A percentile compares a stretch with the other conserved stretches of the same genome.
Conservation (phyloP, 2,797 vertebrate species). For the Crenichthys baileyi region DNA sequence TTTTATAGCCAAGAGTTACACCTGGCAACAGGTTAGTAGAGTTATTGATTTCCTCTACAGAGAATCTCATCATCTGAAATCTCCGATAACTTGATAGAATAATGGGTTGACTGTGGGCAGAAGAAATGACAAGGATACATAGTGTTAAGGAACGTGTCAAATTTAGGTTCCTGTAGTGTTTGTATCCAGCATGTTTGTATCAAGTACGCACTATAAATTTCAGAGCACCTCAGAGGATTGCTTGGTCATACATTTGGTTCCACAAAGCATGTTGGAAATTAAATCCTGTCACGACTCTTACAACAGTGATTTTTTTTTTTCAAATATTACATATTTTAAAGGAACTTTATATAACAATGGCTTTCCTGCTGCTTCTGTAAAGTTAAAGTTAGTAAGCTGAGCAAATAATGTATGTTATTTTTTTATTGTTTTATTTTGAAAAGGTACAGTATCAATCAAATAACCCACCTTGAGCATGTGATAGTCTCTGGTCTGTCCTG, state of each 20-base stretch:
- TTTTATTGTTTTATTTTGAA: neutral
- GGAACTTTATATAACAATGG: too few species aligned
- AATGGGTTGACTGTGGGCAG: conserved; percentile 55
- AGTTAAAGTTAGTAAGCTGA: neutral
- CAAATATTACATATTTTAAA: too few species aligned
- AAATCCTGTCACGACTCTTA: neutral
- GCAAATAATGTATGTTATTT: neutral
- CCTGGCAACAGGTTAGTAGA: conserved; percentile 76
- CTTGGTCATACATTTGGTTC: neutral
- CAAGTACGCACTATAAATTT: neutral
- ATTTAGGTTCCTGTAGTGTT: neutral
- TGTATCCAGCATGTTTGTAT: neutral
- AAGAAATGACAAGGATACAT: neutral
- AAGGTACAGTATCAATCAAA: neutral
- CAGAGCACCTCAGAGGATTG: neutral
- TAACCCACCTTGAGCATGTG: conserved; percentile 70
- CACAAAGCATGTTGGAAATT: neutral
- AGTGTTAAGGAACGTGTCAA: neutral
- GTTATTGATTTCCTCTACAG: conserved; percentile 84
- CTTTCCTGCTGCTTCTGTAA: neutral
- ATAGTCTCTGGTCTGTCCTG: conserved; percentile 51
- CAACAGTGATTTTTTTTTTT: too few species aligned
- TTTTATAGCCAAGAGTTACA: conserved; percentile 81
- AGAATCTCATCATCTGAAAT: conserved; percentile 84
- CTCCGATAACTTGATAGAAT: conserved; percentile 72